Percentiles rank a stretch among this genome's conserved stretches.
phyloP scores from a whole-genome alignment of 1,140 invertebrate genomes.

The Aphis gossypii region DNA sequence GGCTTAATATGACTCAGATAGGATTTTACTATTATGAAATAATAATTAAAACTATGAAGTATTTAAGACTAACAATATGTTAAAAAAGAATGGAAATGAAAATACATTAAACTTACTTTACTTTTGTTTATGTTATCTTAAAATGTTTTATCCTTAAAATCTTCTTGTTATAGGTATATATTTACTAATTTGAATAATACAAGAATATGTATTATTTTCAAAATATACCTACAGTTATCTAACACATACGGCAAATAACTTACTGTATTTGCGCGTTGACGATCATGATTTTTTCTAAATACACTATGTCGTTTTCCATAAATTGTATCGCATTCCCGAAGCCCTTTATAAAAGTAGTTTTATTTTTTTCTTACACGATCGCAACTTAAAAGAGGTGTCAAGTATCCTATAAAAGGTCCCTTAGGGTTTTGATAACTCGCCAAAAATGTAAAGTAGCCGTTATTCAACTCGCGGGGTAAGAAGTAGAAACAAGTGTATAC shows the following conservation, averaged over 20 bases:
- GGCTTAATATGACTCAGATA: not conserved
- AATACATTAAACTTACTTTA: not conserved
- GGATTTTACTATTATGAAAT: too few relatives aligned
- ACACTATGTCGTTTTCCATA: not conserved
- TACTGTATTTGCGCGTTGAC: not conserved
- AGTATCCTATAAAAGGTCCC: not conserved
- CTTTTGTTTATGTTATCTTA: not conserved
- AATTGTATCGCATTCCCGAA: not conserved
- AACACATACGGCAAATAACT: not conserved
- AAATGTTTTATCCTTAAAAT: not conserved
- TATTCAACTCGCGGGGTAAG: not conserved
- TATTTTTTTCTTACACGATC: not conserved
- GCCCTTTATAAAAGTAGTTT: not conserved
- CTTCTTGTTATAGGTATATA: not conserved
- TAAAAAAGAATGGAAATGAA: too few relatives aligned
- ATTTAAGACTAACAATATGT: too few relatives aligned
- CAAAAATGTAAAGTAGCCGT: not conserved
- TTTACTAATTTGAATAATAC: not conserved
- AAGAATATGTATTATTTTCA: not conserved
- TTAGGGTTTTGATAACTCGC: not conserved
- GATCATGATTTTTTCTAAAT: not conserved
- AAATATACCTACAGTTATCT: not conserved
- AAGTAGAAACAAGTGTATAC: not conserved
- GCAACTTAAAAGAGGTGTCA: not conserved
- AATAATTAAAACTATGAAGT: too few relatives aligned